phyloP scores from a whole-genome alignment of 2,113 vertebrate species.

The Bos taurus region DNA sequence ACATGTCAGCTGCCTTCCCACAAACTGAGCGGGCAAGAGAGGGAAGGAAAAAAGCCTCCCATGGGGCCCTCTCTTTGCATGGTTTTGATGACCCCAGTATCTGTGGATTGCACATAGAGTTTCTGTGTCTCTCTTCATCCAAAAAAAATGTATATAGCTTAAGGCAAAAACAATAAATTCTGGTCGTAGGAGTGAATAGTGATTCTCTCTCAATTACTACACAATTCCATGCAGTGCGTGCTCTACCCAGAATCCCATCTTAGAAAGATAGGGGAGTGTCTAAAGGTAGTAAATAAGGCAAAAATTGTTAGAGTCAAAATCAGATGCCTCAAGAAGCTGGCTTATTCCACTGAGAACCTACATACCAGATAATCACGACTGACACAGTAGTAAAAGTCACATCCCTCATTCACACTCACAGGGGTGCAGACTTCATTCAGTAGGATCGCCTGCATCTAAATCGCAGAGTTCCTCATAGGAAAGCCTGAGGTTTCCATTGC shows the following conservation, averaged over 20 bases:
- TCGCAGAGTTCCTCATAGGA: neutral
- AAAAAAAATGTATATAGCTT: neutral
- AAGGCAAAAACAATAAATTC: neutral
- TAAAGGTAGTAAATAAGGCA: neutral
- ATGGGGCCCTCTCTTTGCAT: neutral
- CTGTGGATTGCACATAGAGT: neutral
- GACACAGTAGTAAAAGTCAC: neutral
- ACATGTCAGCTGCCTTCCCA: neutral
- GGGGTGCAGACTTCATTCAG: neutral
- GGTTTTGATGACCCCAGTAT: neutral
- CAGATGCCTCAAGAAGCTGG: neutral
- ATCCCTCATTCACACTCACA: neutral
- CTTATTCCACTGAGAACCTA: neutral
- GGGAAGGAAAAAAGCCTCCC: neutral
- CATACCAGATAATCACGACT: neutral
- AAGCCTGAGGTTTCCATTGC: neutral
- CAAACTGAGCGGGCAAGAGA: neutral
- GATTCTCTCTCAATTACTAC: neutral
- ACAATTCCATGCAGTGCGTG: neutral
- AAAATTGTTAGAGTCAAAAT: neutral
- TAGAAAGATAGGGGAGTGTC: neutral
- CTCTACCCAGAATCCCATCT: neutral
- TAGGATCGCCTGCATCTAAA: neutral
- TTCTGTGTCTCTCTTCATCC: neutral
- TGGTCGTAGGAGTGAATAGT: neutral